Evolutionary conservation across 2,797 vertebrate genomes (phyloP), one percentile per base, ranked within the genome.

Genomic region (Poeciliopsis presidionis): DNA sequence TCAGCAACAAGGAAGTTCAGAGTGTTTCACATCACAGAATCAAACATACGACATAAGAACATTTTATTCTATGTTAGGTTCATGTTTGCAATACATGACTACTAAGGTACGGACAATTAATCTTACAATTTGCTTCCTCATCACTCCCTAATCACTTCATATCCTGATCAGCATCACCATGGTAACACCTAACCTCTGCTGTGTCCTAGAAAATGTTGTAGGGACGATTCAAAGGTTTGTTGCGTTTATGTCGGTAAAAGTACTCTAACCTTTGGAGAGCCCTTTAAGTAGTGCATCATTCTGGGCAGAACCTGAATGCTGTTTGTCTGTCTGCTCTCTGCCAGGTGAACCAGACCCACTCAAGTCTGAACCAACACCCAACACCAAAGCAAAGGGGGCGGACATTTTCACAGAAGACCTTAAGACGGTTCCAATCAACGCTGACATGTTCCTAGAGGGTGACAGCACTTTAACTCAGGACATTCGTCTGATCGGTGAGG

Each of bases 351-450:
- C 85, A 0, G 88, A 86, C 76, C 86, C 89, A 46, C 87, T 94
- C 86, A 94, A 94, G 90, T 87, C 90, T 22, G 94, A 96, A 90
- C 83, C 90, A 73, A 43, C 63, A 67, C 11, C 36, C 36, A 74
- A 91, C 85, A 86, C 94, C 91, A 95, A 95, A 94, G 95, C 93
- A 36, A 81, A 57, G 61, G 70, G 80, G 74, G 73, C 79, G 13
- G 87, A 89, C 47, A 82, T 89, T 75, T 87, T 92, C 72, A 78
- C 90, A 79, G 88, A 88, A 83, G 89, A 93, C 0, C 41, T 81
- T 65, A 84, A 91, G 76, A 76, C 85, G 86, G 73, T 84, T 53
- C 89, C 80, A 83, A 73, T 86, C 39, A 78, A 84, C 65, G 13
- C 81, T 0, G 88, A 88, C 82, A 39, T 78, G 36, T 87, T 85